Percentiles rank a stretch among this genome's conserved stretches.
Evolutionary conservation across 2,113 vertebrate genomes (phyloP).

Genomic region (Actinemys pallida): DNA sequence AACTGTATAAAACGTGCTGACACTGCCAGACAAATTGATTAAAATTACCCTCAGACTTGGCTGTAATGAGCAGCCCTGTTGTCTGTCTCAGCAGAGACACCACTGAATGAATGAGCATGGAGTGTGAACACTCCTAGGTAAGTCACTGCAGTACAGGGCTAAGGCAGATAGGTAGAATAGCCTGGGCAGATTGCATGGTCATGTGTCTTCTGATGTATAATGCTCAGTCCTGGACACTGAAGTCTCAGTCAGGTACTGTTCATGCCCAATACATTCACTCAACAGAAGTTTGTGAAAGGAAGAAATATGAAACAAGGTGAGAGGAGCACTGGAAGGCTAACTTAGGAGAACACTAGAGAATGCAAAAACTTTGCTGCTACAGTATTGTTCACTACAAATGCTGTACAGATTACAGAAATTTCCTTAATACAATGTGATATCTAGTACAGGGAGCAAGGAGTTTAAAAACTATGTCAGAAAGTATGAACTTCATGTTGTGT

Average conservation of each 20-base stretch:
- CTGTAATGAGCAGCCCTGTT: not conserved
- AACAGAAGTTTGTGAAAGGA: not conserved
- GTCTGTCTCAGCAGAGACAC: not conserved
- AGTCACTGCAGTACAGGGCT: not conserved
- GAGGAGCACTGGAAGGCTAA: not conserved
- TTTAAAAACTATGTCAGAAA: constrained; percentile 1
- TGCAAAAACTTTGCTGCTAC: not conserved
- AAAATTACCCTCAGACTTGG: not conserved
- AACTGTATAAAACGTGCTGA: not conserved
- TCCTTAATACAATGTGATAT: not conserved
- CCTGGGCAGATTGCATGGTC: not conserved
- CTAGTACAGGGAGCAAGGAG: not conserved
- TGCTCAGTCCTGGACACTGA: not conserved
- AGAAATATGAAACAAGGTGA: not conserved
- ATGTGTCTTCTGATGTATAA: not conserved
- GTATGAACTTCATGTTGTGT: constrained; percentile 1
- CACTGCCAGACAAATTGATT: not conserved
- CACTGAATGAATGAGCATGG: not conserved
- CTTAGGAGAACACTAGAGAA: not conserved
- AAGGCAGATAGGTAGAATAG: not conserved
- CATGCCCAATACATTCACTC: not conserved
- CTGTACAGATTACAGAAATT: not conserved
- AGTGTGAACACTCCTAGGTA: not conserved
- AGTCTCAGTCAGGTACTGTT: not conserved
- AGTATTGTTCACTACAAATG: not conserved